phyloP scores from a whole-genome alignment of 2,797 vertebrate genomes.

The Sebastes dallii region DNA sequence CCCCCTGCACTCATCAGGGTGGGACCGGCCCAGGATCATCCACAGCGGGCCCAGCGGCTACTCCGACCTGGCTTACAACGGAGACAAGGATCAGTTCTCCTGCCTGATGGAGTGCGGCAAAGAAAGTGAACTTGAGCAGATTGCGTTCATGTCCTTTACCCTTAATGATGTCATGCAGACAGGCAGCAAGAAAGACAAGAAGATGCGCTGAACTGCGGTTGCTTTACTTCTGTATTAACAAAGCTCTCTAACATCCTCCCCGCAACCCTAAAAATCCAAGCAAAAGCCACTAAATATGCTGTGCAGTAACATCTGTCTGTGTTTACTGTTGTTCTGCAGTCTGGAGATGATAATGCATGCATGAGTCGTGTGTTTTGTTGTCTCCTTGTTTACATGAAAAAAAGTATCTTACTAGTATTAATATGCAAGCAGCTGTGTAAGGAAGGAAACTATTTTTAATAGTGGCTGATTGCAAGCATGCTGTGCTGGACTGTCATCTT shows the following conservation, averaged over 20 bases:
- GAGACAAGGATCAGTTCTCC: conserved; percentile 80
- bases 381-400: conserved; percentile 62
- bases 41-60: conserved; percentile 88
- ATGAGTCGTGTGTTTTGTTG: conserved; percentile 63
- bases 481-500: conserved; percentile 47
- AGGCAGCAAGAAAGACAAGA: conserved; percentile 67
- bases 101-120: conserved; percentile 91
- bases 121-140: conserved; percentile 83
- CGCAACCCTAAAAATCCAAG: conserved; percentile 30
- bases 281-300: conserved; percentile 49
- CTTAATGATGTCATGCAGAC: conserved; percentile 78
- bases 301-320: conserved; percentile 70
- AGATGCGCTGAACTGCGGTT: conserved; percentile 37
- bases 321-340: conserved; percentile 60
- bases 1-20: conserved; percentile 77
- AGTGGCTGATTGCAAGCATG: conserved; percentile 57
- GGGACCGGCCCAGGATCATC: conserved; percentile 87
- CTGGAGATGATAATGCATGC: conserved; percentile 72
- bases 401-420: conserved; percentile 46
- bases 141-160: conserved; percentile 81
- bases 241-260: conserved; percentile 37
- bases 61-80: conserved; percentile 88
- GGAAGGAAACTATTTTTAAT: conserved; percentile 41
- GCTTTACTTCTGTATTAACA: conserved; percentile 42
- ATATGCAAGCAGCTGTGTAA: conserved; percentile 56